Percentiles rank a stretch among this genome's conserved stretches.
phyloP scores from a whole-genome alignment of 1,140 invertebrate species.

The Anastrepha ludens region DNA sequence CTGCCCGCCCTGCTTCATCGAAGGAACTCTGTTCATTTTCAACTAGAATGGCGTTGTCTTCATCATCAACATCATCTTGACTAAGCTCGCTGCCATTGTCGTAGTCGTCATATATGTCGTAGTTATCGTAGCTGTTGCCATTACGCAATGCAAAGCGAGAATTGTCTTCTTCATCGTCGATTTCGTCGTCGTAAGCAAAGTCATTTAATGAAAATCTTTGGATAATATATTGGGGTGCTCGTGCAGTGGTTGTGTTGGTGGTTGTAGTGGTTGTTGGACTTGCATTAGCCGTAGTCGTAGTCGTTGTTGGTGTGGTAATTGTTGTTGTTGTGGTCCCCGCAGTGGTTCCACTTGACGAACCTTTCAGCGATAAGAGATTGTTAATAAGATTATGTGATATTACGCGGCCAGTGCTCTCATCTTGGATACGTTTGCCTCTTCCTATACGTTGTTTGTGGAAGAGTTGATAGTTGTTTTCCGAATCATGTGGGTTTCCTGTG shows the following conservation, averaged over 20 bases:
- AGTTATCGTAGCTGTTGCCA: not conserved
- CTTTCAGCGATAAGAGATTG: conserved; percentile 55
- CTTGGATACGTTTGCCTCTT: not conserved
- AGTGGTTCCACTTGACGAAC: conserved; percentile 32
- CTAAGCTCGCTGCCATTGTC: not conserved
- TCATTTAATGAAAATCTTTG: not conserved
- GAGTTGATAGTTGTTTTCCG: conserved; percentile 20
- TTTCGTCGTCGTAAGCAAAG: not conserved
- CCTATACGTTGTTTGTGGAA: not conserved
- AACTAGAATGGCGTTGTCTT: conserved; percentile 50
- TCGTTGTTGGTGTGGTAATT: conserved; percentile 54
- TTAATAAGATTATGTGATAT: not conserved
- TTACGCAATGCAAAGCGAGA: not conserved
- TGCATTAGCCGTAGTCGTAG: conserved; percentile 34
- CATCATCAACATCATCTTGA: not conserved
- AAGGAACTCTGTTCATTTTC: not conserved
- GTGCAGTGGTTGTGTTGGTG: conserved; percentile 54
- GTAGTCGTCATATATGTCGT: conserved; percentile 1
- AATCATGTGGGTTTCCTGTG: not conserved
- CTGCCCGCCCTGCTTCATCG: conserved; percentile 45
- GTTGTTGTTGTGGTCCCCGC: not conserved
- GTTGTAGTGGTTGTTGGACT: not conserved
- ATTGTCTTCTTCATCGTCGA: conserved; percentile 25
- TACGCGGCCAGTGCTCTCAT: not conserved
- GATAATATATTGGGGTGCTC: conserved; percentile 45